A percentile compares a stretch with the other conserved stretches of the same genome.
These are phyloP conservation scores for Beaufortia kweichowensis DNA, from an alignment of 2,113 vertebrate genomes.

Conservation along the genomic window DNA sequence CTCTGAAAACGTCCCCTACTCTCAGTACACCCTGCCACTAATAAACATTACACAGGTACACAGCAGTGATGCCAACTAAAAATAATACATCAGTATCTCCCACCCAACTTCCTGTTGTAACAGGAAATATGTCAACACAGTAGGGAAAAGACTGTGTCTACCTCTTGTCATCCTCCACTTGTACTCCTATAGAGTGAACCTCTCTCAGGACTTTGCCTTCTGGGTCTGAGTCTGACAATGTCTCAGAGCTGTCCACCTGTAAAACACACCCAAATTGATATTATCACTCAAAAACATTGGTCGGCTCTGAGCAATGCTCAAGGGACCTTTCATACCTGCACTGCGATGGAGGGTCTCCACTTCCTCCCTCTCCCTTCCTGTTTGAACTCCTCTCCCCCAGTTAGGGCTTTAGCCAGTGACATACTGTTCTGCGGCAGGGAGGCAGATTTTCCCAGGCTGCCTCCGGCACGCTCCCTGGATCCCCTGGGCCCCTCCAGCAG, in stretches of 20 bases:
- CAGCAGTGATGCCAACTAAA: too few species aligned
- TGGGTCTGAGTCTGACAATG: conserved; percentile 90
- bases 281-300: too few species aligned
- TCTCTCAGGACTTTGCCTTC: conserved; percentile 90
- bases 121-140: too few species aligned
- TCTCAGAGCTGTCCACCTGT: conserved; percentile 89
- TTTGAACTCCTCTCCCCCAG: conserved; percentile 80
- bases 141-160: too few species aligned
- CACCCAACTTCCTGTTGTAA: too few species aligned
- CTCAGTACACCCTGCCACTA: too few species aligned
- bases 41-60: too few species aligned
- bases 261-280: too few species aligned
- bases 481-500: conserved; percentile 73
- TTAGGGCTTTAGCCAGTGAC: conserved; percentile 82
- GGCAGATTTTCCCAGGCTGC: conserved; percentile 73
- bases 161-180: conserved; percentile 98
- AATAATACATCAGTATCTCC: too few species aligned
- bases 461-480: conserved; percentile 64
- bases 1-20: neutral
- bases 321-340: conserved; percentile 79
- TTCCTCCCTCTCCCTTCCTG: conserved; percentile 85
- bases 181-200: conserved; percentile 96
- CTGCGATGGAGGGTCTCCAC: conserved; percentile 94
- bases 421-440: conserved; percentile 79
- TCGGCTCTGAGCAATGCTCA: neutral